Percentiles rank a stretch among this genome's conserved stretches.
phyloP scores from a whole-genome alignment of 2,797 vertebrate species.

The Lateolabrax maculatus region DNA sequence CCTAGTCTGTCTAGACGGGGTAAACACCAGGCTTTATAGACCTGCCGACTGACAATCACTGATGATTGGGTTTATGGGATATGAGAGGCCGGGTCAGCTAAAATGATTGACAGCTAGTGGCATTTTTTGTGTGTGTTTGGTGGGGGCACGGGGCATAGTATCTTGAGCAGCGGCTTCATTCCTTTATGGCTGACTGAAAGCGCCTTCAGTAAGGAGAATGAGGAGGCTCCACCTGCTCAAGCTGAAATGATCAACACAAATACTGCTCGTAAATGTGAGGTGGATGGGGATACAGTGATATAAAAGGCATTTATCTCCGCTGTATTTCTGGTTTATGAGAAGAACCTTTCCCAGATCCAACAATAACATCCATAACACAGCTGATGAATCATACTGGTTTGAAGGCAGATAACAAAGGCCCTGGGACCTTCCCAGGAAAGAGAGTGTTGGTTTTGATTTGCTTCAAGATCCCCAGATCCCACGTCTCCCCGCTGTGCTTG shows the following conservation, averaged over 20 bases:
- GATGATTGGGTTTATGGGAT: constrained; percentile 65
- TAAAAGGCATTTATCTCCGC: constrained; percentile 48
- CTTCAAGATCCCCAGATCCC: constrained; percentile 46
- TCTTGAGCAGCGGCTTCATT: constrained; percentile 29
- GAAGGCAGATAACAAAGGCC: constrained; percentile 71
- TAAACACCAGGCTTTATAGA: constrained; percentile 77
- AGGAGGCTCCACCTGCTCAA: constrained; percentile 34
- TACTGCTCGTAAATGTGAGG: constrained; percentile 53
- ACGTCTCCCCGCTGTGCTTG: constrained; percentile 25
- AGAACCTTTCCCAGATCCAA: constrained; percentile 59
- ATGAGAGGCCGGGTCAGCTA: constrained; percentile 53
- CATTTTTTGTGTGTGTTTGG: constrained; percentile 38
- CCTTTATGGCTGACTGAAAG: constrained; percentile 40
- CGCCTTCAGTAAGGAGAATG: background rate
- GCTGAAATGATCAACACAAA: constrained; percentile 57
- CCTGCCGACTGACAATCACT: constrained; percentile 70
- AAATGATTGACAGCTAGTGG: constrained; percentile 66
- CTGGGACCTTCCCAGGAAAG: constrained; percentile 54
- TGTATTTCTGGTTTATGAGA: constrained; percentile 39
- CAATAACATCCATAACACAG: constrained; percentile 64
- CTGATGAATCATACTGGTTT: constrained; percentile 66
- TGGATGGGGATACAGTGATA: constrained; percentile 36
- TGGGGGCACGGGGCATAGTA: background rate
- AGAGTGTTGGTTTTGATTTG: constrained; percentile 65
- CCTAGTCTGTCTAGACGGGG: constrained; percentile 79